Percentiles rank a stretch among this genome's conserved stretches.
Evolutionary conservation across 2,888 invertebrate species (phyloP).

Genomic region (Parnassius orleans): DNA sequence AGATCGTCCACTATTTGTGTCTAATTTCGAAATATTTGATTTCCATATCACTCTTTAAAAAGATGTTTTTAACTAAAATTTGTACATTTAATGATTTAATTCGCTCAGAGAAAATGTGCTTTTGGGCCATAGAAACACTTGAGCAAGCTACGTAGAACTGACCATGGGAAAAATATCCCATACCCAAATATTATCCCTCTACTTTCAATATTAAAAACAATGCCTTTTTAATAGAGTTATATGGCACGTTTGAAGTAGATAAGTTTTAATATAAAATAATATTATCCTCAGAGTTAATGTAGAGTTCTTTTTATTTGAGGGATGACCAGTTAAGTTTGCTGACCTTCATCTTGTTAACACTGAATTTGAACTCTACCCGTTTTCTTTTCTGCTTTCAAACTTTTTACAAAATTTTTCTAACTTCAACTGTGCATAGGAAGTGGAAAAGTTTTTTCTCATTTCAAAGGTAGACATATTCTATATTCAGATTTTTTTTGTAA

Average conservation of each 20-base stretch:
- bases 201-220: too few species aligned
- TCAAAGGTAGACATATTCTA: background rate
- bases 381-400: conserved; percentile 11
- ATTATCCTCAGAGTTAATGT: background rate
- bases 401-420: conserved; percentile 18
- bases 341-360: conserved; percentile 23
- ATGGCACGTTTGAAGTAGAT: too few species aligned
- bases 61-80: too few species aligned
- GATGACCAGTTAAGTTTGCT: conserved; percentile 18
- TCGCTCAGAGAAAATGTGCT: too few species aligned
- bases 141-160: too few species aligned
- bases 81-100: too few species aligned
- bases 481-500: background rate
- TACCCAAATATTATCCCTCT: too few species aligned
- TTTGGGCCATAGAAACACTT: too few species aligned
- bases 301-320: conserved; percentile 10
- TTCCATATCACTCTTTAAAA: background rate
- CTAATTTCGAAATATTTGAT: background rate
- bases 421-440: conserved; percentile 11
- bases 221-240: too few species aligned
- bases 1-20: background rate
- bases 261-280: background rate
- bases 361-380: conserved; percentile 20
- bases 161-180: too few species aligned
- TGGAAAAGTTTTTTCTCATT: conserved; percentile 6